These are phyloP conservation scores for Campylorhamphus procurvoides DNA, from an alignment of 2,113 vertebrate species.

Conservation along the genomic window DNA sequence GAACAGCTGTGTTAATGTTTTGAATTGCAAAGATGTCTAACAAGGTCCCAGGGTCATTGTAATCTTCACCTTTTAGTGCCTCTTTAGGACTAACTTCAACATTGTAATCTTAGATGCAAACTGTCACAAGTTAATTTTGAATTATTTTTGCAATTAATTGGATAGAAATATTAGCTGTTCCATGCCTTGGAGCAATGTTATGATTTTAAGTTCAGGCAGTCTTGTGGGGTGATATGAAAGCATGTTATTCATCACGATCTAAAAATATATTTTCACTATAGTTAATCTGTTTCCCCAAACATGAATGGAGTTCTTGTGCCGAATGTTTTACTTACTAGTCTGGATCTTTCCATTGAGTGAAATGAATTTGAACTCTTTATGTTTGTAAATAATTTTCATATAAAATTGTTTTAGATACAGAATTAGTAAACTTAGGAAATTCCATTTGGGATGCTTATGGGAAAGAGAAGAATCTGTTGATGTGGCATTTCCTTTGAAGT, in stretches of 20 bases:
- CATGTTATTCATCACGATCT: neutral
- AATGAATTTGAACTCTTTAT: neutral
- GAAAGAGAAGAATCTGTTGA: constrained; percentile 28
- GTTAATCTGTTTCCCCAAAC: neutral
- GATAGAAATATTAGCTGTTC: neutral
- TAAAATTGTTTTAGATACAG: neutral
- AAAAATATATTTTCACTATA: neutral
- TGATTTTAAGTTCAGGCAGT: neutral
- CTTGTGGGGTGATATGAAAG: neutral
- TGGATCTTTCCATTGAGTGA: neutral
- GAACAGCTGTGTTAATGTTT: neutral
- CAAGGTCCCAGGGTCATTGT: neutral
- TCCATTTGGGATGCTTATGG: constrained; percentile 19
- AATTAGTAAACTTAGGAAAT: constrained; percentile 39
- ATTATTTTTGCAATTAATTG: neutral
- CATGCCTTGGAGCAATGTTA: neutral
- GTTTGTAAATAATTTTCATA: constrained; percentile 10
- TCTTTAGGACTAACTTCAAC: neutral
- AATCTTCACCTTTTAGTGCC: neutral
- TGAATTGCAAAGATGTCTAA: neutral
- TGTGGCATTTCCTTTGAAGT: constrained; percentile 62
- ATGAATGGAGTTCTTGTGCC: neutral
- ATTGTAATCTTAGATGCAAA: neutral
- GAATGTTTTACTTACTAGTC: neutral
- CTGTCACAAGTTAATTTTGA: neutral